Conservation (phyloP, 2,113 vertebrate genomes). For the Archocentrus centrarchus region DNA sequence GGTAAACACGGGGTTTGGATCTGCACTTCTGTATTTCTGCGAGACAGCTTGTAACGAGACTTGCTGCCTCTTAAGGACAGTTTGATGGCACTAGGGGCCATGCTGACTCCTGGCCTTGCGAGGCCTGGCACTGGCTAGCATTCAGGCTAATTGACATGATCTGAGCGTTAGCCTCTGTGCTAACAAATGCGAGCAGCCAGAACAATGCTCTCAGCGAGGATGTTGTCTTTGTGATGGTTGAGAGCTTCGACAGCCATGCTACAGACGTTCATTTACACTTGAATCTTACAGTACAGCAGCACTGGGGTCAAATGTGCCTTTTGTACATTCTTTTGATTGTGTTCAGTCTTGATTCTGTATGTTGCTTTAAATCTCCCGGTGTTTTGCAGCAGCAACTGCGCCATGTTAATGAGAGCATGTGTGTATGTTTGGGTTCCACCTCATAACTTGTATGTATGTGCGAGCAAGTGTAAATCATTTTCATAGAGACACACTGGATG, state of each 20-base stretch:
- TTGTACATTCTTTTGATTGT: slow-evolving; percentile 97
- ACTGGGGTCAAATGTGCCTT: slow-evolving; percentile 99
- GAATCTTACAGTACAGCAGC: slow-evolving; percentile 99
- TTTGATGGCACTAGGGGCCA: slow-evolving; percentile 44
- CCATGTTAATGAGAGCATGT: slow-evolving; percentile 36
- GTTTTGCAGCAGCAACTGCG: slow-evolving; percentile 80
- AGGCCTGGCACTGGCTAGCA: slow-evolving; percentile 33
- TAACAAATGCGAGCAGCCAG: slow-evolving; percentile 37
- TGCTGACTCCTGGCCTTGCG: slow-evolving; percentile 38
- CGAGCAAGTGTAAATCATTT: slow-evolving; percentile 26
- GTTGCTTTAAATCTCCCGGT: slow-evolving; percentile 84
- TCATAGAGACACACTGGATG: slow-evolving; percentile 65
- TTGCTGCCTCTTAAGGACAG: slow-evolving; percentile 41
- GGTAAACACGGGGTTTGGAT: slow-evolving; percentile 15
- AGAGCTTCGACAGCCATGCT: slow-evolving; percentile 74
- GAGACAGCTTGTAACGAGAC: slow-evolving; percentile 86
- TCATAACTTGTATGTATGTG: slow-evolving; percentile 6
- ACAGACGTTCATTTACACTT: slow-evolving; percentile 97
- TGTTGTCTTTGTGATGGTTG: slow-evolving; percentile 26
- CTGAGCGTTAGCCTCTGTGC: slow-evolving; percentile 40
- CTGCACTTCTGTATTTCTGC: slow-evolving; percentile 81
- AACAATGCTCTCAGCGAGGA: slow-evolving; percentile 27
- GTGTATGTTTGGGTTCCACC: not conserved
- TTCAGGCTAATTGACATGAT: slow-evolving; percentile 47
- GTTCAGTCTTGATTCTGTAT: slow-evolving; percentile 90